Percentiles rank a stretch among this genome's conserved stretches.
These are phyloP conservation scores for Brachyistius frenatus DNA, from an alignment of 2,113 vertebrate genomes.

Conservation along the genomic window DNA sequence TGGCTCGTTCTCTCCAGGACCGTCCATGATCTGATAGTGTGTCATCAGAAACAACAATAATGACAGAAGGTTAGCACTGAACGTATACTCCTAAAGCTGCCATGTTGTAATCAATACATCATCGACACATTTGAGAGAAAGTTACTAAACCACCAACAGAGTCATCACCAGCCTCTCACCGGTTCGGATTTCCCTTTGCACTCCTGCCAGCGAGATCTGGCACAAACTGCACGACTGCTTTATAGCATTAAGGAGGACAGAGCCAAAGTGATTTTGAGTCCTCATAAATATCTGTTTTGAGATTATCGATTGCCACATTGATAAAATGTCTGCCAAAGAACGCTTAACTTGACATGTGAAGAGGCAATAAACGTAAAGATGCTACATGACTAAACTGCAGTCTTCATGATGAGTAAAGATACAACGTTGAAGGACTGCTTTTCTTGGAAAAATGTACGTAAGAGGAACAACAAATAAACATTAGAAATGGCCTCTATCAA, in stretches of 20 bases:
- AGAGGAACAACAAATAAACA: not conserved
- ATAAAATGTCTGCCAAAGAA: conserved; percentile 15
- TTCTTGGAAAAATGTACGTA: not conserved
- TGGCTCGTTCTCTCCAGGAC: conserved; percentile 89
- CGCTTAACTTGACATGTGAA: not conserved
- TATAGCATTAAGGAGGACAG: not conserved
- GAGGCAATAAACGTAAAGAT: not conserved
- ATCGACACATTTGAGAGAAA: not conserved
- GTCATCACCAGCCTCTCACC: conserved; percentile 23
- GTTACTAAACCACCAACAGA: not conserved
- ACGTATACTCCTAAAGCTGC: not conserved
- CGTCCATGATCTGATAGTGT: conserved; percentile 91
- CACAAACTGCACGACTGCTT: conserved; percentile 12
- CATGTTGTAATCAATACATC: not conserved
- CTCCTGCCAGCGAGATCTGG: conserved; percentile 14
- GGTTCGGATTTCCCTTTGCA: conserved; percentile 13
- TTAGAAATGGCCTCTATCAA: not conserved
- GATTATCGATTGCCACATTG: conserved; percentile 15
- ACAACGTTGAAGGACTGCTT: not conserved
- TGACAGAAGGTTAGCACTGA: not conserved
- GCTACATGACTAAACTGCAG: not conserved
- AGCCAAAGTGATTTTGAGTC: conserved; percentile 6
- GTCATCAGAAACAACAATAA: not conserved
- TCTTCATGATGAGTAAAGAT: not conserved
- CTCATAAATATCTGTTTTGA: conserved; percentile 14